Base-by-base conservation (phyloP, 2,797 vertebrate species). In the Loriculus beryllinus region DNA sequence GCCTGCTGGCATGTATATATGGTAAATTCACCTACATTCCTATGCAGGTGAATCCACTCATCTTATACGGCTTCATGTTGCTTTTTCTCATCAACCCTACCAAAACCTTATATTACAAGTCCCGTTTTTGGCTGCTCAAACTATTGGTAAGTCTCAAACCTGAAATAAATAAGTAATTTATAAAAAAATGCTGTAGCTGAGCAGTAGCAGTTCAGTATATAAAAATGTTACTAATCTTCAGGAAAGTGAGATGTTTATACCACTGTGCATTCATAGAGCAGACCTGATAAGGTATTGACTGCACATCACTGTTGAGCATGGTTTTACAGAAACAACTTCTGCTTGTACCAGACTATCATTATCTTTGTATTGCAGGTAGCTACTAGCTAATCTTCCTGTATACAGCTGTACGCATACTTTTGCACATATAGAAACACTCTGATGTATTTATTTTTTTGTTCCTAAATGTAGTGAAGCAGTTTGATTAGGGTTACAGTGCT, bases 31-130 rank as follows among this genome's bases (percentile, higher is more conserved):
- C 98, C 95, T 92, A 96, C 92, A 97, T 99, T 62, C 99, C 99
- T 16, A 99, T 99, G 98, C 99, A 99, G 94, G 98, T 98, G 85
- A 99, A 99, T 96, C 99, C 99, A 79, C 98, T 99, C 93, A 98
- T 97, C 93, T 98, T 99, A 43, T 99, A 99, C 1, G 99, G 99
- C 96, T 98, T 99, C 97, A 99, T 99, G 98, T 95, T 99, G 97
- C 98, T 99, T 89, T 99, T 99, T 97, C 99, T 99, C 95, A 98
- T 99, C 98, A 99, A 99, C 95, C 99, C 99, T 64, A 99, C 99
- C 92, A 99, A 99, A 98, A 99, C 99, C 82, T 99, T 99, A 56
- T 99, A 99, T 97, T 99, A 99, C 97, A 99, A 99, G 97, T 99
- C 99, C 33, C 98, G 99, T 39, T 99, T 99, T 98, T 99, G 99